Evolutionary conservation across 2,888 invertebrate genomes (phyloP).

Genomic region (Sarcophaga variegata): DNA sequence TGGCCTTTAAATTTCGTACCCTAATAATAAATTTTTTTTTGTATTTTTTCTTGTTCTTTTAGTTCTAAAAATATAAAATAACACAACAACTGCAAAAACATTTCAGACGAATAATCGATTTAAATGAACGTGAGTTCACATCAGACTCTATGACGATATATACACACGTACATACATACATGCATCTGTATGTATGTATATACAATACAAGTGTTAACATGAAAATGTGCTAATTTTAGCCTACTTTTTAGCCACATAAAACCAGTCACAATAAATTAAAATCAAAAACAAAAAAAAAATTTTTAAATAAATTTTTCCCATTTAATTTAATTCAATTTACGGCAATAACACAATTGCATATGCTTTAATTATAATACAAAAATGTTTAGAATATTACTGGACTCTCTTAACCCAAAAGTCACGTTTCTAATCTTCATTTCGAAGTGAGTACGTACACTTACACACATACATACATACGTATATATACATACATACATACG

Average conservation of each 20-base stretch:
- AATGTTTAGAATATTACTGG: background rate
- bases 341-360: background rate
- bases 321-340: slow-evolving; percentile 45
- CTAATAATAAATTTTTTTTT: too few species aligned
- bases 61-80: too few species aligned
- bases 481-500: too few species aligned
- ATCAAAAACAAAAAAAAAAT: background rate
- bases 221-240: slow-evolving; percentile 53
- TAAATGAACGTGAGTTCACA: too few species aligned
- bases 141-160: background rate
- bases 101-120: too few species aligned
- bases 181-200: background rate
- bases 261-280: slow-evolving; percentile 7
- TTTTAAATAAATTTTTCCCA: slow-evolving; percentile 9
- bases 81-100: too few species aligned
- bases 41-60: too few species aligned
- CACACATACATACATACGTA: too few species aligned
- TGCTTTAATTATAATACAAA: background rate
- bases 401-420: slow-evolving; percentile 61
- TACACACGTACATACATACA: background rate
- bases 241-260: slow-evolving; percentile 45
- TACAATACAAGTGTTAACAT: background rate
- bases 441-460: too few species aligned
- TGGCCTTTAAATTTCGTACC: too few species aligned
- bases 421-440: slow-evolving; percentile 53